Evolutionary conservation across 2,888 invertebrate species (phyloP), one percentile per base, ranked within the genome.

Genomic region (Eledone cirrhosa): DNA sequence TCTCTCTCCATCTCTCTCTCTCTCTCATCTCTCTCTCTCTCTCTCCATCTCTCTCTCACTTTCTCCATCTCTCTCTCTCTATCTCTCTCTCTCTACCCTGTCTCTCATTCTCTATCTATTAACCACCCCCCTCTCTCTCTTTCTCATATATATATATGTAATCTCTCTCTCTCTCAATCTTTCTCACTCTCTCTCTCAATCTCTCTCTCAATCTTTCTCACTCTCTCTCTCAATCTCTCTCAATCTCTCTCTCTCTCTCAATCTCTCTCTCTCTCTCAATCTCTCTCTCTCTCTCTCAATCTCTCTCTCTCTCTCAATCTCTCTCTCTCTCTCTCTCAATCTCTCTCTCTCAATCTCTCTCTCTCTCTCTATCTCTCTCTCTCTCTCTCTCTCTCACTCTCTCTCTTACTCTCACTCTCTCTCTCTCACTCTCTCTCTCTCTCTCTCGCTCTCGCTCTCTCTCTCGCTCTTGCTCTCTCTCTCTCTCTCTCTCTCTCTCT

Each of bases 21-120:
- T 74, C 74, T 79, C 82, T 29, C 33, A 67, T 67, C 31, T 19
- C 67, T 31, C 29, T 33, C 67, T 5, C 29, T 22, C 67, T 31
- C 33, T 33, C 67, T 67, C 31, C 29, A 67, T 67, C 67, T 67
- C 13, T 67, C 33, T 29, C 67, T 67, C 16, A 67, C 33, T 67
- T 33, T 67, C 67, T 53, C n/a, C 53, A 31, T 67, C 67, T 33
- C 22, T 67, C 33, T 19, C 19, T 29, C 31, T 67, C 67, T 5
- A 13, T 27, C 1, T 67, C 65, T 0, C 5, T 24, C 24, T 1
- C 11, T 16, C 27, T 27, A 1, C 27, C 29, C 67, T 24, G 0
- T 5, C 16, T 14, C 67, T 14, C 8, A 29, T 11, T 22, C 29
- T n/a, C 7, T 67, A 29, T 29, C 29, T 0, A 19, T 22, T 22